Evolutionary conservation across 2,113 vertebrate species (phyloP).

Genomic region (Lasiurus borealis): DNA sequence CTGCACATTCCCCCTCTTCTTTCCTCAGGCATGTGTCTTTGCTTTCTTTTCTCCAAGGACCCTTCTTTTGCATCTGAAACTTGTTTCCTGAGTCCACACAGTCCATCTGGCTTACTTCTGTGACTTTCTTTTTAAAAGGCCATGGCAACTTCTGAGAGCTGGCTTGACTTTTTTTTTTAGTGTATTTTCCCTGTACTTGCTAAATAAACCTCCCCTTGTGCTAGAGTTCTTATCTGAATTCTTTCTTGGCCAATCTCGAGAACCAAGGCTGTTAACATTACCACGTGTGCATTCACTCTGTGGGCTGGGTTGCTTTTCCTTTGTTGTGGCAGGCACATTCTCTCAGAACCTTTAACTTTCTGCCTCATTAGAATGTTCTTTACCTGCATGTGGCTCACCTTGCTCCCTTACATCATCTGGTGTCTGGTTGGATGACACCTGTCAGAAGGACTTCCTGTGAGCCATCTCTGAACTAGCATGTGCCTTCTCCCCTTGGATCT

Average conservation of each 20-base stretch:
- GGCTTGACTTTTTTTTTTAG: background rate
- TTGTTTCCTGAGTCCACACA: background rate
- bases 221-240: background rate
- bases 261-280: too few species aligned
- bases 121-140: background rate
- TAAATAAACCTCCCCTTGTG: background rate
- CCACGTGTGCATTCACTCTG: accelerated
- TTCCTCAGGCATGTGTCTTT: background rate
- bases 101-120: background rate
- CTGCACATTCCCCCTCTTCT: background rate
- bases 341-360: background rate
- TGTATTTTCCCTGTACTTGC: background rate
- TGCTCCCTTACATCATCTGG: background rate
- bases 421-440: background rate
- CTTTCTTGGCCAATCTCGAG: background rate
- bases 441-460: background rate
- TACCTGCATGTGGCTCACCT: background rate
- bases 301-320: background rate
- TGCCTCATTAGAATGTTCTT: background rate
- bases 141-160: background rate
- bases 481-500: background rate
- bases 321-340: too few species aligned
- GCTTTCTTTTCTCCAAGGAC: background rate
- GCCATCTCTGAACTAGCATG: background rate
- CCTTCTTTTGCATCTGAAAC: background rate